These are phyloP conservation scores for Alfaro cultratus DNA, from an alignment of 2,797 vertebrate species.

Conservation along the genomic window DNA sequence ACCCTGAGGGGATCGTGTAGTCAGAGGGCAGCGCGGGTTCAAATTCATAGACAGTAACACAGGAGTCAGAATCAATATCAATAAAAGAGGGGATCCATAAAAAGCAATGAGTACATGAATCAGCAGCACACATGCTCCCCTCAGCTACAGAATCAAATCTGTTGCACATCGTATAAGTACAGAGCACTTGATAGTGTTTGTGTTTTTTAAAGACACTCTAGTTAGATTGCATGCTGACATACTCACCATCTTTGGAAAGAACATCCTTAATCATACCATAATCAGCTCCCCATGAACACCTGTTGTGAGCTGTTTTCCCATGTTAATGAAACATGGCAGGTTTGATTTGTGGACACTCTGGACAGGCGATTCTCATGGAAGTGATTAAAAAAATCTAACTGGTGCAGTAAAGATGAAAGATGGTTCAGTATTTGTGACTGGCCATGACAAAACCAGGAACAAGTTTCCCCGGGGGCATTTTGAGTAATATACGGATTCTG, in stretches of 20 bases:
- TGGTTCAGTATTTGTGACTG: background rate
- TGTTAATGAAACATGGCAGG: background rate
- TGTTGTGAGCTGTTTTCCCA: background rate
- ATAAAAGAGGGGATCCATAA: slow-evolving; percentile 44
- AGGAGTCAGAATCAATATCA: slow-evolving; percentile 63
- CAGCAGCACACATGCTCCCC: background rate
- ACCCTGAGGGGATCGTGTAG: slow-evolving; percentile 49
- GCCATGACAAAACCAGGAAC: no score
- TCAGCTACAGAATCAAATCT: slow-evolving; percentile 18
- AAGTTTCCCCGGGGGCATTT: no score
- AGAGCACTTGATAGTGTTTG: slow-evolving; percentile 6
- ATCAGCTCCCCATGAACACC: background rate
- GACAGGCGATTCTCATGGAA: background rate
- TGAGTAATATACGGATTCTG: no score
- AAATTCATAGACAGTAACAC: slow-evolving; percentile 57
- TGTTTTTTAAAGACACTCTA: slow-evolving; percentile 3
- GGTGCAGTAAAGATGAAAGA: background rate
- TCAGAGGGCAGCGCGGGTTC: slow-evolving; percentile 36
- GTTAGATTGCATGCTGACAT: background rate
- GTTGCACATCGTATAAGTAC: background rate
- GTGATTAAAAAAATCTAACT: background rate
- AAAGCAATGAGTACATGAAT: slow-evolving; percentile 36
- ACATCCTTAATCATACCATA: background rate
- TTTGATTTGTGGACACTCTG: background rate
- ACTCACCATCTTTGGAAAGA: background rate